phyloP scores from a whole-genome alignment of 2,888 invertebrate genomes.

The Drosophila putrida region DNA sequence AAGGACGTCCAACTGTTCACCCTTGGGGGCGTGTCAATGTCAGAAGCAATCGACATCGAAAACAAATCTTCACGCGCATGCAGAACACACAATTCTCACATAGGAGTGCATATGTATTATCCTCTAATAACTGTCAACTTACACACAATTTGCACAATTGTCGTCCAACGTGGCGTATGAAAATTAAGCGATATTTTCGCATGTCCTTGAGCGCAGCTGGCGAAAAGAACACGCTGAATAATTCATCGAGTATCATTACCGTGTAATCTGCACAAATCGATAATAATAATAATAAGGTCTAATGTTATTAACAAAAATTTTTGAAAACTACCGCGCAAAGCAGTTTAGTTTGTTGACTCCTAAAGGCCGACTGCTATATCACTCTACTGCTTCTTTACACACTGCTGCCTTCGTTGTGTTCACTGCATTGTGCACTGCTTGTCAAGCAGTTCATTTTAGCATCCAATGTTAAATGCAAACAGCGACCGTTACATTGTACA shows the following conservation, averaged over 20 bases:
- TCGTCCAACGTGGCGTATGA: conserved; percentile 26
- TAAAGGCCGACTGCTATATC: conserved; percentile 2
- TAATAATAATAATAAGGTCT: not conserved
- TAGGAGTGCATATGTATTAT: not conserved
- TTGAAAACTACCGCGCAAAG: conserved; percentile 4
- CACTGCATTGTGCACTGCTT: not conserved
- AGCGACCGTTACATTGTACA: conserved; percentile 34
- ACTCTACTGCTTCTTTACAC: not conserved
- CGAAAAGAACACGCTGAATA: conserved; percentile 47
- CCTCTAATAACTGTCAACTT: conserved; percentile 8
- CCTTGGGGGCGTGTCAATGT: conserved; percentile 29
- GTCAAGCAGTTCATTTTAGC: conserved; percentile 25
- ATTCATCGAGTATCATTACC: conserved; percentile 25
- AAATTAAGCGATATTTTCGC: conserved; percentile 26
- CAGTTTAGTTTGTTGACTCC: not conserved
- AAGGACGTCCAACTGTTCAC: not conserved
- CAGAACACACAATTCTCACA: not conserved
- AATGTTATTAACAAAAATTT: not conserved
- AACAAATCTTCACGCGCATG: conserved; percentile 28
- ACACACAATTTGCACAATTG: conserved; percentile 5
- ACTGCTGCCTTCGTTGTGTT: not conserved
- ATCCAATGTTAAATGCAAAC: conserved; percentile 7
- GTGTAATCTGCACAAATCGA: conserved; percentile 10
- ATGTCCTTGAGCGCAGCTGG: conserved; percentile 69
- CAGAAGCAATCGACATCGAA: conserved; percentile 26